A percentile compares a stretch with the other conserved stretches of the same genome.
Conservation (phyloP, 2,113 vertebrate species). For the Myanophis thanlyinensis region DNA sequence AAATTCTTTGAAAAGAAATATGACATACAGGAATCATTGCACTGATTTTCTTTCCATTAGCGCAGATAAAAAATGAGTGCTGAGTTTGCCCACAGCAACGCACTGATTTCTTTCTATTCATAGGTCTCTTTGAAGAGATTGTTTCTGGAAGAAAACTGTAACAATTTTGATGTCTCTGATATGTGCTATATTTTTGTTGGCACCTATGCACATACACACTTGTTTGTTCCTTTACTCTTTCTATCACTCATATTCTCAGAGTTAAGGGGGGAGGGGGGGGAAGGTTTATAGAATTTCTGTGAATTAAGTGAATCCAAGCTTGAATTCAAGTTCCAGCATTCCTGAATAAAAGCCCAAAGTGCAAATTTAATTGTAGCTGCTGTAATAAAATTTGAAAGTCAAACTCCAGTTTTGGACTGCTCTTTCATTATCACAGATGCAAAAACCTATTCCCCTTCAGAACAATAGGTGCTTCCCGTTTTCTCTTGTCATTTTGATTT, state of each 20-base stretch:
- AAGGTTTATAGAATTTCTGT: not conserved
- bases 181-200: not conserved
- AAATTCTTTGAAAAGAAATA: not conserved
- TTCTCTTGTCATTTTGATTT: not conserved
- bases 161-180: not conserved
- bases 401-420: not conserved
- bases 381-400: not conserved
- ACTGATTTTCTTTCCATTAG: not conserved
- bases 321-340: no score
- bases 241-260: not conserved
- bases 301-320: no score
- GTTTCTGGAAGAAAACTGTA: not conserved
- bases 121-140: not conserved
- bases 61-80: not conserved
- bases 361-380: not conserved
- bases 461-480: not conserved
- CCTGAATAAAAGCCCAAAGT: not conserved
- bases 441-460: not conserved
- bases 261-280: not conserved
- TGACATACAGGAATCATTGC: not conserved
- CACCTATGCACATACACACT: not conserved
- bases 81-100: not conserved
- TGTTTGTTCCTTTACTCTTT: not conserved
- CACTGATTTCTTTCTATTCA: not conserved
- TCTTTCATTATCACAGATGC: not conserved